Conservation (phyloP, 2,113 vertebrate genomes). For the Xenotilapia caudafasciata region DNA sequence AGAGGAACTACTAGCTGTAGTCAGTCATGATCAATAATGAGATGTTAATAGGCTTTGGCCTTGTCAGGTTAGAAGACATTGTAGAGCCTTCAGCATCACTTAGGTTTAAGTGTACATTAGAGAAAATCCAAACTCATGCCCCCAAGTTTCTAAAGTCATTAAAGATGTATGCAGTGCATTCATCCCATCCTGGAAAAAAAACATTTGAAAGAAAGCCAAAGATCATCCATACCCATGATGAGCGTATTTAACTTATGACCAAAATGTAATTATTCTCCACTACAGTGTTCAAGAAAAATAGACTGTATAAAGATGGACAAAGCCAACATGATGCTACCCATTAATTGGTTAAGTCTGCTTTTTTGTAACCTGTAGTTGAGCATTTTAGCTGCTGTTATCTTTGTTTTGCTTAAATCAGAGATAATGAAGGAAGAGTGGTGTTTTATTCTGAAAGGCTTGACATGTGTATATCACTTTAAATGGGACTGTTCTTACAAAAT, state of each 20-base stretch:
- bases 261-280: not conserved
- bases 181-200: fast-evolving
- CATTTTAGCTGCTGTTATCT: not conserved
- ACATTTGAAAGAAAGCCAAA: not conserved
- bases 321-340: not conserved
- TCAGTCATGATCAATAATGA: not conserved
- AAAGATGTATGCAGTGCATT: not conserved
- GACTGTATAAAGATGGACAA: not conserved
- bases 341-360: not conserved
- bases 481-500: not conserved
- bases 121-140: fast-evolving
- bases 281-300: not conserved
- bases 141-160: not conserved
- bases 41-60: not conserved
- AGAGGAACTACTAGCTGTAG: not conserved
- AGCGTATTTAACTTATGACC: not conserved
- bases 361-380: not conserved
- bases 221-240: not conserved
- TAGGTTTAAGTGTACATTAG: not conserved
- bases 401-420: not conserved
- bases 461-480: not conserved
- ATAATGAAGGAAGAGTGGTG: fast-evolving
- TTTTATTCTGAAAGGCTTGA: not conserved
- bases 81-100: fast-evolving
- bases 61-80: not conserved